Base-by-base conservation (phyloP, 2,888 invertebrate genomes). In the Caenorhabditis wallacei region DNA sequence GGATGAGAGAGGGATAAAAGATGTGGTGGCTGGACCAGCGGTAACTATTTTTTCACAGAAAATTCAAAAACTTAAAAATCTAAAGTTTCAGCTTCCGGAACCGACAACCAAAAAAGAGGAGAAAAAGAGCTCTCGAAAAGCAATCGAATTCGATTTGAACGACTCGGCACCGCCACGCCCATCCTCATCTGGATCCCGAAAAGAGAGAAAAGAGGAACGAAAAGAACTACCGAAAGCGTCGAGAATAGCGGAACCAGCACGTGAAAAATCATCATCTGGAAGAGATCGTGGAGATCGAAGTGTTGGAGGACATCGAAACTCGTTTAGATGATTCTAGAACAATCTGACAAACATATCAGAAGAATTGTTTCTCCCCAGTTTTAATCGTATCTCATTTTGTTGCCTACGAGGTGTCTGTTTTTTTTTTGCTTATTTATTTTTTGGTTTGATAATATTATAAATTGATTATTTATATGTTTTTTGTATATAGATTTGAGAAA, bases 111-210 rank as follows among this genome's bases (percentile, higher is more conserved):
- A 48, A 40, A 37, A 57, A 18, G 37, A 37, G 11, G 37, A 37
- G 53, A 72, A 46, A 8, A 68, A 37, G 57, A 57, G 20, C 37
- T 48, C 46, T 11, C 46, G 79, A 18, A 70, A 79, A 22, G 57
- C 69, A 8, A 71, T 79, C 10, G 69, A 79, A 40, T 79, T 79
- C 46, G 70, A 79, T 48, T 16, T 79, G 10, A 56, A 64, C 2
- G 79, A 56, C 8, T 18, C 46, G 3, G 2, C 57, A 18, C 18
- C 46, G 8, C 16, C 61, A 24, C 20, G 43, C 16, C n/a, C 61
- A 20, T 20, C 64, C 16, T 48, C 59, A n/a, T 48, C 43, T 43
- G 7, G 10, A 20, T 54, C 56, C 10, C 11, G 61, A 35, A 76
- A 76, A n/a, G 76, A 76, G 1, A 46, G 48, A 11, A 64, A 74